phyloP scores from a whole-genome alignment of 2,113 vertebrate genomes.

The Hipposideros armiger region DNA sequence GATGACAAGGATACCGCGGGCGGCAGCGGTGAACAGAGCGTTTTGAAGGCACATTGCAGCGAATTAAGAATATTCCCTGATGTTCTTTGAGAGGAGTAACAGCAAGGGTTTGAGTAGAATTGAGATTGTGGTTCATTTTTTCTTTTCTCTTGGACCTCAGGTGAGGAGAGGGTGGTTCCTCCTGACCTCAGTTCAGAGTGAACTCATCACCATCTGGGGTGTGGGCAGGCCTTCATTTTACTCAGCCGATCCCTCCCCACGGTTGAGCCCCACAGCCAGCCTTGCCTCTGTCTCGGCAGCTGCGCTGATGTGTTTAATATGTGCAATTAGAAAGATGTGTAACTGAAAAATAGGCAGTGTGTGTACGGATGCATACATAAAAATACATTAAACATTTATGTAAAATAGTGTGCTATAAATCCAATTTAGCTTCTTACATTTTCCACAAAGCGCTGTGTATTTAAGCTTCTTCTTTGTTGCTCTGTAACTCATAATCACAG shows the following conservation, averaged over 20 bases:
- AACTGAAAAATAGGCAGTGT: not conserved
- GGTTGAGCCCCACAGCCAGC: fast-evolving
- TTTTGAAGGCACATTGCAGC: not conserved
- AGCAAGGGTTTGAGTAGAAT: not conserved
- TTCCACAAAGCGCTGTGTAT: not conserved
- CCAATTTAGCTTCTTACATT: not conserved
- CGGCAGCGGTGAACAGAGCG: fast-evolving
- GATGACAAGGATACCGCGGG: not conserved
- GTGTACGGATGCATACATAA: not conserved
- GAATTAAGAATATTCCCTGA: not conserved
- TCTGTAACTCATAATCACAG: not conserved
- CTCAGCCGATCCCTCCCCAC: fast-evolving
- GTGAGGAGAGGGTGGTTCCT: too few relatives aligned
- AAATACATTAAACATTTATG: not conserved
- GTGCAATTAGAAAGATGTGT: fast-evolving
- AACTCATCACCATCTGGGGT: fast-evolving
- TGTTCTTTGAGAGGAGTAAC: not conserved
- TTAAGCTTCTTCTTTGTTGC: too few relatives aligned
- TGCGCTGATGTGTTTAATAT: not conserved
- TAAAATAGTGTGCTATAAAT: not conserved
- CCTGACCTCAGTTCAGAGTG: fast-evolving
- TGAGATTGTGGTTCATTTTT: fast-evolving
- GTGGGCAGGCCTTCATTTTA: fast-evolving
- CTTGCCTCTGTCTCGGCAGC: fast-evolving
- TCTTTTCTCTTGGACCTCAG: not conserved